phyloP scores from a whole-genome alignment of 2,888 invertebrate species.

The Brenthis hecate region DNA sequence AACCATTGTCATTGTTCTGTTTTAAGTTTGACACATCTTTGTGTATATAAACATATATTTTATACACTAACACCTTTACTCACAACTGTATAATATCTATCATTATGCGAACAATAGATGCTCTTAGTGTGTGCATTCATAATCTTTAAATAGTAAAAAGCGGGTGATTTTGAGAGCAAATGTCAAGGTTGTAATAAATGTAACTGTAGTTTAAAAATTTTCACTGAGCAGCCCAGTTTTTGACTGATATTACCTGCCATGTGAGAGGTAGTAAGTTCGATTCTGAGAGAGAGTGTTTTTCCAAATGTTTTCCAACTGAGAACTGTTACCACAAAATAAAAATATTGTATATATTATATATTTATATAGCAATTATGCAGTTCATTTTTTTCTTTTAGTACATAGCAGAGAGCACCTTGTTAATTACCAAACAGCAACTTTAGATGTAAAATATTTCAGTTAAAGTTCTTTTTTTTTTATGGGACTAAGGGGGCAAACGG shows the following conservation, averaged over 20 bases:
- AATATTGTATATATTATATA: too few relatives aligned
- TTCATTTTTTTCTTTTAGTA: too few relatives aligned
- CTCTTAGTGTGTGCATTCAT: conserved; percentile 31
- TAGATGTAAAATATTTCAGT: too few relatives aligned
- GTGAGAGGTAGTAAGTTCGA: neutral
- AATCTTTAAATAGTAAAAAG: conserved; percentile 30
- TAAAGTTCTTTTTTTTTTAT: too few relatives aligned
- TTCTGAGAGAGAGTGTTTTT: too few relatives aligned
- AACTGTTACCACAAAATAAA: too few relatives aligned
- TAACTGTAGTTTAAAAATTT: conserved; percentile 13
- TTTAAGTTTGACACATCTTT: neutral
- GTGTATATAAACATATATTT: neutral
- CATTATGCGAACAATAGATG: conserved; percentile 31
- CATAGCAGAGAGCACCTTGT: too few relatives aligned
- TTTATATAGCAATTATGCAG: too few relatives aligned
- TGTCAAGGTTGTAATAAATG: conserved; percentile 29
- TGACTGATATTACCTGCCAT: neutral
- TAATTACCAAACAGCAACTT: too few relatives aligned
- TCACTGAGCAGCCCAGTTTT: neutral
- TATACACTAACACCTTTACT: conserved; percentile 16
- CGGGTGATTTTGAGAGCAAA: conserved; percentile 13
- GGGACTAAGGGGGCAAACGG: too few relatives aligned
- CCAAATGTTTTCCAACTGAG: too few relatives aligned
- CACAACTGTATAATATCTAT: conserved; percentile 19
- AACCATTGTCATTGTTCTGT: too few relatives aligned